Conservation (phyloP, 2,113 vertebrate species). For the Chloropsis hardwickii region DNA sequence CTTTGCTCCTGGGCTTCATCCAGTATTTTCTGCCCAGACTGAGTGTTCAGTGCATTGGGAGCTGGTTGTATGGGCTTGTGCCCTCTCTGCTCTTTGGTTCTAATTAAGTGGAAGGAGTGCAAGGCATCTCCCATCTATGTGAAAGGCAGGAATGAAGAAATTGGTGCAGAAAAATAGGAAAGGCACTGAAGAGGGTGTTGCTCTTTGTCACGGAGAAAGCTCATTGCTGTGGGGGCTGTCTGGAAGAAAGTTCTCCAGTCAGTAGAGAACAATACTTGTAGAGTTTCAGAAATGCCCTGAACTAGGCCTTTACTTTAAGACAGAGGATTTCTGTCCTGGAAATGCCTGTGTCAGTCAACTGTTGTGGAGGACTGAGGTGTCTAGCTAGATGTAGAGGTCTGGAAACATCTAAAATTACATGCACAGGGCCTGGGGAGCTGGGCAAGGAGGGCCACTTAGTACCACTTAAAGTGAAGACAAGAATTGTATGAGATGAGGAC, state of each 20-base stretch:
- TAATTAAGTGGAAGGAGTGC: background rate
- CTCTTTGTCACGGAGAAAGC: background rate
- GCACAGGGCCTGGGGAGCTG: background rate
- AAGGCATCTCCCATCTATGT: background rate
- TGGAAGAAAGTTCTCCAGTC: background rate
- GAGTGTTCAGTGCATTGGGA: background rate
- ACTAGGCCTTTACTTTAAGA: background rate
- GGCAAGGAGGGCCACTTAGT: background rate
- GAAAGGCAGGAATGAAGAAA: background rate
- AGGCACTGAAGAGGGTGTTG: background rate
- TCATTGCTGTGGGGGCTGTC: fast-evolving
- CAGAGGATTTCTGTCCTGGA: background rate
- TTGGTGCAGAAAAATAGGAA: background rate
- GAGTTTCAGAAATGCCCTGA: background rate
- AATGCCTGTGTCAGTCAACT: background rate
- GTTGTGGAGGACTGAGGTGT: background rate
- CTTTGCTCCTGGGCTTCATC: background rate
- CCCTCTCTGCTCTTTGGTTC: background rate
- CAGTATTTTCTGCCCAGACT: background rate
- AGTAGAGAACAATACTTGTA: background rate
- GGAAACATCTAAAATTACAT: background rate
- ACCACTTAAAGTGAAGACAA: background rate
- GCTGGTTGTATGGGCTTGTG: background rate
- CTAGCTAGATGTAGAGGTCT: background rate
- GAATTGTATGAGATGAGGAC: background rate